phyloP scores from a whole-genome alignment of 2,888 invertebrate genomes.

The Drosophila eohydei region DNA sequence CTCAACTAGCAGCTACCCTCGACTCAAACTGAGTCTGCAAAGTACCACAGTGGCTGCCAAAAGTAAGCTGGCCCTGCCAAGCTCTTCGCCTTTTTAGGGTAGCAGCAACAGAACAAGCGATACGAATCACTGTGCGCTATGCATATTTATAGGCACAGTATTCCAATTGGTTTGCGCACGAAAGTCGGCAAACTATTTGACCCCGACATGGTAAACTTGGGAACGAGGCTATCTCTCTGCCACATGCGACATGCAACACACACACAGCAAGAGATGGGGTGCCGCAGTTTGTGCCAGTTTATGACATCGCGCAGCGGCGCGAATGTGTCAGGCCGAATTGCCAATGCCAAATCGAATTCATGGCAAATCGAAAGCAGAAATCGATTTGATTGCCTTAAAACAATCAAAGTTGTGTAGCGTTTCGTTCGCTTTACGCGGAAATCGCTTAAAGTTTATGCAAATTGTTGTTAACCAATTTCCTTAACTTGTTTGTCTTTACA shows the following conservation, averaged over 20 bases:
- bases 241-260: constrained; percentile 41
- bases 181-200: constrained; percentile 68
- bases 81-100: constrained; percentile 1
- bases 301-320: constrained; percentile 45
- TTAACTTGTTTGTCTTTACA: constrained; percentile 44
- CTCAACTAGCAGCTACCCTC: constrained; percentile 14
- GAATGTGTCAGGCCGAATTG: constrained; percentile 40
- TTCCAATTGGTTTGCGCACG: constrained; percentile 67
- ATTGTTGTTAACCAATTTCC: constrained; percentile 42
- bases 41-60: neutral
- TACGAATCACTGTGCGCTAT: constrained; percentile 39
- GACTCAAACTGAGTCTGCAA: neutral
- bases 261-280: neutral
- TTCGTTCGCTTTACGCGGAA: constrained; percentile 7
- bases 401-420: constrained; percentile 15
- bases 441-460: constrained; percentile 41
- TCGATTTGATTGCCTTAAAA: constrained; percentile 33
- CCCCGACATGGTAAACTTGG: constrained; percentile 80
- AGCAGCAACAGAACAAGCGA: constrained; percentile 9
- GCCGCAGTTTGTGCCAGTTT: constrained; percentile 54
- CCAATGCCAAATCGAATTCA: constrained; percentile 28
- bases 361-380: constrained; percentile 23
- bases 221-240: constrained; percentile 61
- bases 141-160: constrained; percentile 64
- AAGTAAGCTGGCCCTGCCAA: neutral